Percentiles rank a stretch among this genome's conserved stretches.
These are phyloP conservation scores for Coluber constrictor DNA, from an alignment of 2,797 vertebrate species.

Conservation along the genomic window DNA sequence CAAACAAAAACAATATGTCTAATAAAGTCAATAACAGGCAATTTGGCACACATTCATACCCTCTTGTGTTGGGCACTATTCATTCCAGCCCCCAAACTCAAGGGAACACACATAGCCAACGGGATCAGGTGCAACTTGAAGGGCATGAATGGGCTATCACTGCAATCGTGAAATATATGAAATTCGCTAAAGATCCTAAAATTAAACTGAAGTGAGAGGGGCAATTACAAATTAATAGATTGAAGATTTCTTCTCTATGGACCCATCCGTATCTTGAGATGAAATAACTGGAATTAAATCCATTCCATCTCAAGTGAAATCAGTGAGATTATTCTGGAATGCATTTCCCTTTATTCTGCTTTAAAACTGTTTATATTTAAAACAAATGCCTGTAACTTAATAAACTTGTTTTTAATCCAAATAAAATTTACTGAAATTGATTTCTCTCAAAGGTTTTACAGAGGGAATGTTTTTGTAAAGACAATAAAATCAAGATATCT, in stretches of 20 bases:
- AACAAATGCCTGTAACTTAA: background rate
- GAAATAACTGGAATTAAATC: background rate
- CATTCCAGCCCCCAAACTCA: background rate
- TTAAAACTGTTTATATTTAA: background rate
- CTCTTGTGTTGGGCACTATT: background rate
- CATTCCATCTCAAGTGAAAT: background rate
- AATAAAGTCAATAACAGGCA: background rate
- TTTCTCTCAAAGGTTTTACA: background rate
- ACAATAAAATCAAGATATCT: background rate
- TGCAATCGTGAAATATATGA: background rate
- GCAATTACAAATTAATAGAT: background rate
- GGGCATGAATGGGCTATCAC: background rate
- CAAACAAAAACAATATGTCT: background rate
- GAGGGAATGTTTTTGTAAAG: background rate
- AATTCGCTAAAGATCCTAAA: background rate
- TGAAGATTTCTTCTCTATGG: background rate
- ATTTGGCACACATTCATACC: background rate
- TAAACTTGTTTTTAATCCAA: background rate
- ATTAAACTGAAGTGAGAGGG: background rate
- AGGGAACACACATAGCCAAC: background rate
- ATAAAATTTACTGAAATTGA: background rate
- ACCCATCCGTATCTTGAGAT: background rate
- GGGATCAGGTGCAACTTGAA: background rate
- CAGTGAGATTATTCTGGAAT: background rate
- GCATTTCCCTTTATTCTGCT: background rate